These are phyloP conservation scores for Orientallactaga bullata DNA, from an alignment of 2,113 vertebrate species.

Conservation along the genomic window DNA sequence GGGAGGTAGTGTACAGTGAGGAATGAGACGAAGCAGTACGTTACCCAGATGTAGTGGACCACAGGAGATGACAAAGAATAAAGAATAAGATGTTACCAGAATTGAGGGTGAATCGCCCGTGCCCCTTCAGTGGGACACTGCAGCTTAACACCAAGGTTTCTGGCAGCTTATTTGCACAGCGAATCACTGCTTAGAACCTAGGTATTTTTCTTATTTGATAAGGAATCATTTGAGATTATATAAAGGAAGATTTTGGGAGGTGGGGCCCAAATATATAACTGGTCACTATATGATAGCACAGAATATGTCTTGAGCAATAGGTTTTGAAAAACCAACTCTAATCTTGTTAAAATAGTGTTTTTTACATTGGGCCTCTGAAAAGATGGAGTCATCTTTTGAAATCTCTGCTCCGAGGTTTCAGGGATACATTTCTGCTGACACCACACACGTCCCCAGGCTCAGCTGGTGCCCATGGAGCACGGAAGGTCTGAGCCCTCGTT, in stretches of 20 bases:
- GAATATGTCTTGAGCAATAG: neutral
- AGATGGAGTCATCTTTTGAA: neutral
- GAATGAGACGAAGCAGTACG: neutral
- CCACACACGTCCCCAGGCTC: neutral
- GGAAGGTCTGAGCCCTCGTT: neutral
- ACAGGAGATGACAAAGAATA: conserved; percentile 14
- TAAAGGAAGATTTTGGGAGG: neutral
- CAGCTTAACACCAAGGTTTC: neutral
- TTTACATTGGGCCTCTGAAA: neutral
- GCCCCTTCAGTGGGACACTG: neutral
- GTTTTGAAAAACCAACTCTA: neutral
- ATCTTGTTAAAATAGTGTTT: conserved; percentile 15
- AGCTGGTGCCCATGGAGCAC: neutral
- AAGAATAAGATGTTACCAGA: neutral
- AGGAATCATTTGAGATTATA: neutral
- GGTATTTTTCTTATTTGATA: neutral
- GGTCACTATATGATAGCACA: neutral
- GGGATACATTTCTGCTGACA: neutral
- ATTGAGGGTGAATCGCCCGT: neutral
- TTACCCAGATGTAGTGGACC: neutral
- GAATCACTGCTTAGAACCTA: neutral
- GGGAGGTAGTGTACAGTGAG: neutral
- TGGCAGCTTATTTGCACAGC: neutral
- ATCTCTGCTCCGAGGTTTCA: neutral
- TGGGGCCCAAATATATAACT: neutral